These are phyloP conservation scores for Bos taurus DNA, from an alignment of 2,113 vertebrate species.

Conservation along the genomic window ARS-UCD2.0 NC_037354.1:16964001-16964500, in stretches of 20 bases:
- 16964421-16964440: neutral
- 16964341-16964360: neutral
- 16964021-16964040: no score
- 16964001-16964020: no score
- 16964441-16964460: neutral
- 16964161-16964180: neutral
- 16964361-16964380: neutral
- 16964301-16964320: neutral
- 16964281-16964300: neutral
- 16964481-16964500: neutral
- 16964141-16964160: neutral
- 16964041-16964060: neutral
- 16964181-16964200: neutral
- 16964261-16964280: neutral
- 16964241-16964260: conserved; percentile 3
- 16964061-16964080: neutral
- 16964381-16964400: neutral
- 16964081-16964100: neutral
- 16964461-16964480: neutral
- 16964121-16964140: neutral
- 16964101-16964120: neutral
- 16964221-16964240: neutral
- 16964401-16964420: neutral
- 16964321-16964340: neutral
- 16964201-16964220: neutral